Evolutionary conservation across 1,140 invertebrate species (phyloP), one percentile per base, ranked within the genome.

Genomic region (Calosoma granatense): DNA sequence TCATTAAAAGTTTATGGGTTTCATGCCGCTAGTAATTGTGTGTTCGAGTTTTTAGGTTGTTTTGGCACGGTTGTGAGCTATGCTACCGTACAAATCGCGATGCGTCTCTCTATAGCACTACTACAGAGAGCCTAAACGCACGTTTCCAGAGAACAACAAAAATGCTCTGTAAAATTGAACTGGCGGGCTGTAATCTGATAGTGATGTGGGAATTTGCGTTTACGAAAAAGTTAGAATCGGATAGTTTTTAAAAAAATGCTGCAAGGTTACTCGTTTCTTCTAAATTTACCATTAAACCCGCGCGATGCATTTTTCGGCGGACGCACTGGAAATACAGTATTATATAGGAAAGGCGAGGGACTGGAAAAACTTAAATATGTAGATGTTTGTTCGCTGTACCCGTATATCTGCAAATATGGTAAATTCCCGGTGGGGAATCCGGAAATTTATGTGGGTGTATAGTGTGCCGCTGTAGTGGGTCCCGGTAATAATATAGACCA

Each of bases 321-420:
- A 12, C 41, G 41, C 3, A 47, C 41, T 9, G 15, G 41, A 6
- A 47, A 47, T 17, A 17, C 17, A 47, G 9, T 6, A 11, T 17
- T 47, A 47, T 47, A 47, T 17, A 47, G 15, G 17, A 4, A 17
- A 47, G 41, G 3, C 3, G 41, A 12, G 17, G 6, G 6, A 47
- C 9, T 54, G 53, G 68, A 74, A 61, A 65, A 65, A 63, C 72
- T 72, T 30, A 59, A 60, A 56, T 73, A 72, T 55, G 39, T 66
- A 0, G 69, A 74, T 57, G 66, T 72, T 51, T 65, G 62, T 17
- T 67, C 63, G n/a, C 59, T 73, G 0, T 72, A 73, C 59, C 71
- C 67, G 14, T 69, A 58, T 21, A 55, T 67, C 14, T 60, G 59
- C 53, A 69, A 68, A 51, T 66, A 66, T 43, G 63, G 60, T 1